phyloP scores from a whole-genome alignment of 2,797 vertebrate species.

The Oryzias sinensis region DNA sequence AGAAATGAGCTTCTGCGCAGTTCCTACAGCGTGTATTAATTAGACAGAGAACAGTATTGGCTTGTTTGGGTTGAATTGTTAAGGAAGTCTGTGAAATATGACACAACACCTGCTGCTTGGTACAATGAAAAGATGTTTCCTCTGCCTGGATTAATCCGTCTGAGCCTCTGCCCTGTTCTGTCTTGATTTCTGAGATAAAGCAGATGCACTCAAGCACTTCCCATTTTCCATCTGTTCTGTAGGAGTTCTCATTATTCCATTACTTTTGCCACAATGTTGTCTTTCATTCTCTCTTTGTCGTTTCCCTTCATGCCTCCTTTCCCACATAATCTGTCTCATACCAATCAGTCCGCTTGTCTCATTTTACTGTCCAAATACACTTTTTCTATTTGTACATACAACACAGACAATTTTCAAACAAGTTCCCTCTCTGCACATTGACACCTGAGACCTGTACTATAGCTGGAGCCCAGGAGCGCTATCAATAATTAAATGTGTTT shows the following conservation, averaged over 20 bases:
- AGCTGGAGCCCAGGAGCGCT: conserved; percentile 58
- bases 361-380: background rate
- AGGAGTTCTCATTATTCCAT: conserved; percentile 8
- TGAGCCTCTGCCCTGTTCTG: conserved; percentile 14
- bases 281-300: conserved; percentile 5
- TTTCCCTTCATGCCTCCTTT: conserved; percentile 8
- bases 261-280: conserved; percentile 3
- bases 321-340: background rate
- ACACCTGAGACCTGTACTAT: conserved; percentile 74
- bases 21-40: conserved; percentile 57
- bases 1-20: conserved; percentile 38
- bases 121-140: conserved; percentile 59
- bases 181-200: conserved; percentile 5
- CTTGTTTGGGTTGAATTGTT: conserved; percentile 48
- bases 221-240: conserved; percentile 32
- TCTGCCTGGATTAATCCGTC: conserved; percentile 27
- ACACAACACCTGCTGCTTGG: conserved; percentile 69
- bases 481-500: conserved; percentile 78
- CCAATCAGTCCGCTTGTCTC: conserved; percentile 2
- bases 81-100: conserved; percentile 61
- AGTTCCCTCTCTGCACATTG: conserved; percentile 56
- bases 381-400: background rate
- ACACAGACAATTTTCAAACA: conserved; percentile 54
- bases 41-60: conserved; percentile 54
- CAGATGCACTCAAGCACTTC: conserved; percentile 7